Evolutionary conservation across 2,113 vertebrate genomes (phyloP), one percentile per base, ranked within the genome.

Genomic region (Tachuris rubrigastra): DNA sequence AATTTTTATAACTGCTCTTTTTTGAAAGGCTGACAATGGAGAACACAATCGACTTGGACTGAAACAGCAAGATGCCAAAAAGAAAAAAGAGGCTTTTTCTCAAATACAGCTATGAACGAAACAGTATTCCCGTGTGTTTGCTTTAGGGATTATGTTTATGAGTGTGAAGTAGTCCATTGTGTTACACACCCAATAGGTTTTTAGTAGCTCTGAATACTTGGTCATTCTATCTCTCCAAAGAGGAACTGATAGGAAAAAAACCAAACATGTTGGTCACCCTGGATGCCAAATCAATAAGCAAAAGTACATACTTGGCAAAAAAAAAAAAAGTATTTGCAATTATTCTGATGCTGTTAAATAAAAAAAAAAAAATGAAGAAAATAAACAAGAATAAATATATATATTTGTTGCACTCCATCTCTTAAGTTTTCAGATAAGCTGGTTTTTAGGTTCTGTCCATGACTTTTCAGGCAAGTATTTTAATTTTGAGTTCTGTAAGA

Each of bases 301-400:
- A 85, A 85, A 80, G 25, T 59, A 85, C 31, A 60, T 75, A 81
- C 53, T 52, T 75, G 52, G 66, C 53, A 13, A 10, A 68, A 74
- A 89, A 31, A 41, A 27, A 11, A 85, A 18, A 73, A 89, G 22
- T 73, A 72, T 56, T 42, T 80, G 60, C 60, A 82, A 74, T 87
- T 85, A 77, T 83, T 74, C 60, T 71, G 33, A 44, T 79, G 58
- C 82, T 94, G 68, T 85, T 87, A 19, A 17, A 17, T 17, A 44
- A 44, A 66, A 87, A 91, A 78, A 31, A 78, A 39, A 17, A 78
- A 82, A 56, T n/a, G 63, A 47, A 20, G 22, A 94, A 96, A 97
- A 96, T 68, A 96, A 77, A 90, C 78, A 88, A 97, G 66, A 96
- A 86, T 93, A 96, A 96, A 95, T 93, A 79, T 81, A 12, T 68